Conservation (phyloP, 2,797 vertebrate species). For the Lagorchestes hirsutus region DNA sequence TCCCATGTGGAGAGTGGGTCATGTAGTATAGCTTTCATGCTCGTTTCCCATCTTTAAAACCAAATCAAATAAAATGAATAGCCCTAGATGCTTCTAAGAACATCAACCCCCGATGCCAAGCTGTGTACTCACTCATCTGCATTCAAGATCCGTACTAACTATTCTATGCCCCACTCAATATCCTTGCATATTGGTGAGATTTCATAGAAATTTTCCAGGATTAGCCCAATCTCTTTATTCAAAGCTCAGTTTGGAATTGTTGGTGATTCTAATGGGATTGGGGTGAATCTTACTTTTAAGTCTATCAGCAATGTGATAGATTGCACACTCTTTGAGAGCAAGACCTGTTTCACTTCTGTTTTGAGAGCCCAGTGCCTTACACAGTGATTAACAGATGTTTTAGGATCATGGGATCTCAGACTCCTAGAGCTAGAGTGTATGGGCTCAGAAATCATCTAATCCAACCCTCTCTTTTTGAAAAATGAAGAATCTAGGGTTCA, state of each 20-base stretch:
- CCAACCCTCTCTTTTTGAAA: not conserved
- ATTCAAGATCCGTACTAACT: not conserved
- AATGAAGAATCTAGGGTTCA: not conserved
- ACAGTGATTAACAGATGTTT: not conserved
- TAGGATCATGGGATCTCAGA: not conserved
- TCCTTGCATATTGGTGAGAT: not conserved
- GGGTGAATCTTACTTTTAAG: not conserved
- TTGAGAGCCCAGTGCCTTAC: not conserved
- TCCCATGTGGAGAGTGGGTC: not conserved
- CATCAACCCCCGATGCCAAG: not conserved
- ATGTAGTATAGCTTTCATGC: not conserved
- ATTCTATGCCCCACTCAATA: constrained; percentile 25
- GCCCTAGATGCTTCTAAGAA: not conserved
- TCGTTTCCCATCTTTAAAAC: constrained; percentile 8
- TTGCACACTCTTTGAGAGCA: not conserved
- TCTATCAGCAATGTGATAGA: not conserved
- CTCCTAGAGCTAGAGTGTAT: not conserved
- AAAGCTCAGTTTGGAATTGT: not conserved
- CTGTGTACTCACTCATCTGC: no score
- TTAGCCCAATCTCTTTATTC: not conserved
- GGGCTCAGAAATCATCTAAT: not conserved
- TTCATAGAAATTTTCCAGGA: constrained; percentile 22
- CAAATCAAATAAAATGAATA: not conserved
- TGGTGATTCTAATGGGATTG: not conserved
- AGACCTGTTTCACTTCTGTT: not conserved